Evolutionary conservation across 2,113 vertebrate genomes (phyloP).

Genomic region (Oostethus manadensis): DNA sequence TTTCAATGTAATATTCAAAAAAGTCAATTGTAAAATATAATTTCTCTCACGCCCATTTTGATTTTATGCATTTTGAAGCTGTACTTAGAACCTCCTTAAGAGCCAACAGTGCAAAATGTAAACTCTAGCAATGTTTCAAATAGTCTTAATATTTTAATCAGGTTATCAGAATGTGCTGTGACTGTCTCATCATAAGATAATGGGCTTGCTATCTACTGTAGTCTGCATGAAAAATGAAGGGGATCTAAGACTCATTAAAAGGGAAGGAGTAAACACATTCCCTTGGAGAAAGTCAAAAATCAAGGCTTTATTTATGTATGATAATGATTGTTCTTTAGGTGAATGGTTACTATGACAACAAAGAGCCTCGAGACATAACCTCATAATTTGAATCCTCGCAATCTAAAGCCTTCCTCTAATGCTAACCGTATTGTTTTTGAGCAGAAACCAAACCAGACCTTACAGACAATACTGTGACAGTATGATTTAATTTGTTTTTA

Average conservation of each 20-base stretch:
- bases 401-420: not conserved
- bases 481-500: not conserved
- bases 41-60: too few relatives aligned
- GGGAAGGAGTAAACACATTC: not conserved
- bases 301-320: not conserved
- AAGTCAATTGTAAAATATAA: too few relatives aligned
- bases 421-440: not conserved
- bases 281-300: not conserved
- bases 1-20: too few relatives aligned
- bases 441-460: not conserved
- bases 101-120: too few relatives aligned
- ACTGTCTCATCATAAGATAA: too few relatives aligned
- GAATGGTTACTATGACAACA: not conserved
- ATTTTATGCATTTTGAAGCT: too few relatives aligned
- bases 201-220: too few relatives aligned
- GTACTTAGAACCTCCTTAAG: too few relatives aligned
- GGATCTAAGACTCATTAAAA: not conserved
- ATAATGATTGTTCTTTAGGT: too few relatives aligned
- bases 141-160: too few relatives aligned
- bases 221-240: not conserved
- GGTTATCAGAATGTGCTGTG: too few relatives aligned
- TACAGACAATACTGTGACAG: not conserved
- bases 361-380: not conserved
- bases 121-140: too few relatives aligned
- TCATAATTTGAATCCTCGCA: not conserved